Base-by-base conservation (phyloP, 1,140 invertebrate species). In the Drosophila parabipectinata region DNA sequence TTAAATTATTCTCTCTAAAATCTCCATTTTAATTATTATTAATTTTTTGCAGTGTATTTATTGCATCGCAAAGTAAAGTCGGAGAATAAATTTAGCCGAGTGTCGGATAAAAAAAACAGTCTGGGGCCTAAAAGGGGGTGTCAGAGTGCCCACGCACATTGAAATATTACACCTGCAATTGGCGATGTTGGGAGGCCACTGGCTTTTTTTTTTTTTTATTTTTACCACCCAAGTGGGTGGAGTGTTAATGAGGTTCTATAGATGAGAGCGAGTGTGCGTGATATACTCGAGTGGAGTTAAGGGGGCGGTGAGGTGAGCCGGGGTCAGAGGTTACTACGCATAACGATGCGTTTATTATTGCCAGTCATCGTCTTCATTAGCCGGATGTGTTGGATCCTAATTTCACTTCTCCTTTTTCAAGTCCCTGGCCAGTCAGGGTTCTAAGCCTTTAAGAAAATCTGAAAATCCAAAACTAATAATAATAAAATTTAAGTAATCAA, bases 131-230 rank as follows among this genome's bases (percentile, higher is more conserved):
- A 10, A 21, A 3, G 34, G 21, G 44, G 34, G 64, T 24, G 9
- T 28, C 12, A 50, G 37, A 21, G 34, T 15, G 32, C 45, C 69
- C 59, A 73, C 68, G 71, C 71, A 73, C 71, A 81, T 77, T 85
- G 82, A 85, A 85, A 85, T 85, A 85, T 85, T 87, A 85, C 82
- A 85, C 82, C 82, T 85, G 82, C 82, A 87, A 81, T 81, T 81
- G 82, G 74, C 66, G 82, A 44, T 64, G 61, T 47, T 77, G 54
- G 48, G 68, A 44, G 45, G 57, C 44, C 54, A 8, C 32, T 32
- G 7, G 3, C 9, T 77, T 15, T 15, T n/a, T 77, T 74, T 55
- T 48, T 57, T 63, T n/a, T n/a, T 9, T 9, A 0, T 47, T 47
- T 47, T 47, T 47, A 3, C 15, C 15, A 37, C 41, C 41, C 41